Conservation (phyloP, 2,113 vertebrate genomes). For the Vanacampus margaritifer region DNA sequence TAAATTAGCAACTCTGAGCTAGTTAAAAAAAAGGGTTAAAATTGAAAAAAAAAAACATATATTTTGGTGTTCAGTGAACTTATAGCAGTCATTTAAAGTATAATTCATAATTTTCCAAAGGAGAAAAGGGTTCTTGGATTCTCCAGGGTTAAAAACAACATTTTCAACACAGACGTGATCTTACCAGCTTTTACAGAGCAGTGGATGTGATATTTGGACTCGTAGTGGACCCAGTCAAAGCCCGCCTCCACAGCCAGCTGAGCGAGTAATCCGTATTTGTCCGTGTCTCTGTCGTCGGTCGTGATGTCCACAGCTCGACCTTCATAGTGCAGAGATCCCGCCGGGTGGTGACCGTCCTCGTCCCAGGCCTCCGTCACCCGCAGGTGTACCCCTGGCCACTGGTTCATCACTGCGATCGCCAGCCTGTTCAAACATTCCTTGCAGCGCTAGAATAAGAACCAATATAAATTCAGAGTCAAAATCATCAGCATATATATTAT, state of each 20-base stretch:
- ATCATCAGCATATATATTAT: neutral
- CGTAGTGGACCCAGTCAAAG: conserved; percentile 98
- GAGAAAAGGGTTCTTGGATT: too few relatives aligned
- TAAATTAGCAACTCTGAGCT: too few relatives aligned
- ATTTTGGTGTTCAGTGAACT: too few relatives aligned
- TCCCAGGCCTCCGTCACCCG: conserved; percentile 98
- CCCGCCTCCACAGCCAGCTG: conserved; percentile 95
- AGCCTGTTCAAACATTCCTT: conserved; percentile 91
- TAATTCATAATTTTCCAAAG: too few relatives aligned
- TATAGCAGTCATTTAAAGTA: too few relatives aligned
- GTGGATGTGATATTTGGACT: conserved; percentile 93
- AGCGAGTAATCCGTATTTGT: conserved; percentile 92
- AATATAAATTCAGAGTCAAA: neutral
- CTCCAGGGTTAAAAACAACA: too few relatives aligned
- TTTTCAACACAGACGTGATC: neutral
- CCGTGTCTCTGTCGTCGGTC: conserved; percentile 87
- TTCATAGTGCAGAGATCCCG: conserved; percentile 92
- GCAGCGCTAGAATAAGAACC: conserved; percentile 79
- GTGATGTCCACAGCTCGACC: conserved; percentile 97
- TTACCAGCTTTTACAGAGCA: conserved; percentile 97
- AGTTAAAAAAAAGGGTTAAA: too few relatives aligned
- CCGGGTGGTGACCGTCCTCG: conserved; percentile 91
- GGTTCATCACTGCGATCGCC: conserved; percentile 96
- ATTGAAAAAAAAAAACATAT: too few relatives aligned
- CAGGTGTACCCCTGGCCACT: conserved; percentile 91